phyloP scores from a whole-genome alignment of 2,113 vertebrate genomes.

The Setophaga petechia region DNA sequence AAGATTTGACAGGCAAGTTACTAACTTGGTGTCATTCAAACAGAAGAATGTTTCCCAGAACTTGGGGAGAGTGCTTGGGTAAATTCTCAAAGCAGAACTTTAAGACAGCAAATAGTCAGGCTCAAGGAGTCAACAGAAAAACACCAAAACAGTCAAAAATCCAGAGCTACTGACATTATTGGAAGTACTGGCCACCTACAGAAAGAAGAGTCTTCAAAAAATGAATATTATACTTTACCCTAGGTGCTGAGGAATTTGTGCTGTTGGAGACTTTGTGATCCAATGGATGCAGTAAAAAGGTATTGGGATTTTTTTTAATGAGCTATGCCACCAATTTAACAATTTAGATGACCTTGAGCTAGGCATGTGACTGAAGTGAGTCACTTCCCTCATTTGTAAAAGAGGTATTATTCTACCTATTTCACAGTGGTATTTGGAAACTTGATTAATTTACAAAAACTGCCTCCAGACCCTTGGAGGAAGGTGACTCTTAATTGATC shows the following conservation, averaged over 20 bases:
- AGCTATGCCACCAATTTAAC: not conserved
- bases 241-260: not conserved
- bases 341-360: not conserved
- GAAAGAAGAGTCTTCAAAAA: not conserved
- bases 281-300: not conserved
- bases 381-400: not conserved
- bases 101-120: not conserved
- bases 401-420: not conserved
- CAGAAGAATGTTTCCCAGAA: not conserved
- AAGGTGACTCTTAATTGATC: slow-evolving; percentile 54
- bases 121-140: not conserved
- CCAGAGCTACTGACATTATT: not conserved
- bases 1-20: not conserved
- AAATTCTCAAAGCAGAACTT: not conserved
- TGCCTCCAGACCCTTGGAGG: slow-evolving; percentile 24
- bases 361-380: not conserved
- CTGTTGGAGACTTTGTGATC: not conserved
- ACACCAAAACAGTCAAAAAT: not conserved
- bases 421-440: not conserved
- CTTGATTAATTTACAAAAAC: slow-evolving; percentile 41
- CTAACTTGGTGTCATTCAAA: not conserved
- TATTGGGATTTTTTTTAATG: not conserved
- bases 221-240: not conserved
- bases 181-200: not conserved
- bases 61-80: not conserved